Evolutionary conservation across 2,113 vertebrate species (phyloP).

Genomic region (Calonectris borealis): DNA sequence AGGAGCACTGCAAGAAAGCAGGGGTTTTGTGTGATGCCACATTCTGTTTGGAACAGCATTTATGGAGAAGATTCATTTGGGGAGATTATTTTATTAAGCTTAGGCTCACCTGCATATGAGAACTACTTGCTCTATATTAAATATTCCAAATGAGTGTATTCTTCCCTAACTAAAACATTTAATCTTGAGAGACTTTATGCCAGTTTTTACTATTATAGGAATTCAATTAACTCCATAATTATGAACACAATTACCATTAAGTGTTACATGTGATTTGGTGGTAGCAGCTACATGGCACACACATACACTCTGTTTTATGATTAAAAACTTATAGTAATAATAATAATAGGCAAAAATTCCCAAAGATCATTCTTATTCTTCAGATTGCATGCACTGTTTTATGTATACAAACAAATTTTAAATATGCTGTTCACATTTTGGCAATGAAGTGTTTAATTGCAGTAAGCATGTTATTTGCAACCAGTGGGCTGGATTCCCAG

Average conservation of each 20-base stretch:
- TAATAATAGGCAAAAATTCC: not conserved
- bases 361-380: not conserved
- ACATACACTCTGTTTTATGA: not conserved
- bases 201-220: constrained; percentile 26
- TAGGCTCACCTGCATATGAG: not conserved
- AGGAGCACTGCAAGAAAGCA: not conserved
- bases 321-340: not conserved
- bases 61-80: not conserved
- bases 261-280: constrained; percentile 5
- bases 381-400: accelerated
- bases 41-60: not conserved
- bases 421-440: not conserved
- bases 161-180: constrained; percentile 5
- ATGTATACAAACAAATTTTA: not conserved
- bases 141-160: not conserved
- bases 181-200: constrained; percentile 29
- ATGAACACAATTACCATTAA: constrained; percentile 36
- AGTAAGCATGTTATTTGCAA: not conserved
- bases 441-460: not conserved
- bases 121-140: not conserved
- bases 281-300: not conserved
- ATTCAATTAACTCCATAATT: constrained; percentile 60
- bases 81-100: not conserved
- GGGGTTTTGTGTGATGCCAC: not conserved
- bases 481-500: not conserved